These are phyloP conservation scores for Cygnus atratus DNA, from an alignment of 2,113 vertebrate species.

Conservation along the genomic window DNA sequence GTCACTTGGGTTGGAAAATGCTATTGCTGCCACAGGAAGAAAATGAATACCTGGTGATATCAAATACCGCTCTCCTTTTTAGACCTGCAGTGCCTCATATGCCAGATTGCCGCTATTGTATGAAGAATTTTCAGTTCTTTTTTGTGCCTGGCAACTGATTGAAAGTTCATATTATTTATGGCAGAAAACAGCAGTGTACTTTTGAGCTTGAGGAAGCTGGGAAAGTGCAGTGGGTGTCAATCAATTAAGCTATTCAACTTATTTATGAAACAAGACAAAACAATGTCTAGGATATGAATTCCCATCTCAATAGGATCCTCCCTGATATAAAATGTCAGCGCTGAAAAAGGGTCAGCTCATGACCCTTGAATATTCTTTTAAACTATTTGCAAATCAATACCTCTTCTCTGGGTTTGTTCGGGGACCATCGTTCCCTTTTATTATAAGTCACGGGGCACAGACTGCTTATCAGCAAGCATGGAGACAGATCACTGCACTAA, in stretches of 20 bases:
- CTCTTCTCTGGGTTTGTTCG: constrained; percentile 51
- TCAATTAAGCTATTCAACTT: constrained; percentile 73
- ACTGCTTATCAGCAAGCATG: constrained; percentile 35
- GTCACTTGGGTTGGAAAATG: background rate
- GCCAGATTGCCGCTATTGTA: constrained; percentile 68
- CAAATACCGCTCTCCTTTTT: background rate
- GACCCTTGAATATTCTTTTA: constrained; percentile 71
- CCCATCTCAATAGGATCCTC: constrained; percentile 70
- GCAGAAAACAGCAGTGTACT: constrained; percentile 70
- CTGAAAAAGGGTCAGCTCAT: constrained; percentile 66
- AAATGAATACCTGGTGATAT: constrained; percentile 32
- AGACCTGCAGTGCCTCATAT: background rate
- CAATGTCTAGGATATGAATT: constrained; percentile 69
- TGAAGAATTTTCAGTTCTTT: constrained; percentile 54
- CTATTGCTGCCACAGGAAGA: background rate
- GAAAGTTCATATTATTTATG: constrained; percentile 70
- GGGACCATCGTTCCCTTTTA: constrained; percentile 53
- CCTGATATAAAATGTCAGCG: constrained; percentile 69
- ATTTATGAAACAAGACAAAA: constrained; percentile 74
- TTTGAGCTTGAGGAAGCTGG: constrained; percentile 63
- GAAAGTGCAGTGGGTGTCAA: constrained; percentile 70
- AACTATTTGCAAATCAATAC: constrained; percentile 75
- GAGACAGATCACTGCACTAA: constrained; percentile 51
- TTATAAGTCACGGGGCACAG: constrained; percentile 49
- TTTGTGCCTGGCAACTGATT: constrained; percentile 57